These are phyloP conservation scores for Selene dorsalis DNA, from an alignment of 2,797 vertebrate genomes.

Conservation along the genomic window DNA sequence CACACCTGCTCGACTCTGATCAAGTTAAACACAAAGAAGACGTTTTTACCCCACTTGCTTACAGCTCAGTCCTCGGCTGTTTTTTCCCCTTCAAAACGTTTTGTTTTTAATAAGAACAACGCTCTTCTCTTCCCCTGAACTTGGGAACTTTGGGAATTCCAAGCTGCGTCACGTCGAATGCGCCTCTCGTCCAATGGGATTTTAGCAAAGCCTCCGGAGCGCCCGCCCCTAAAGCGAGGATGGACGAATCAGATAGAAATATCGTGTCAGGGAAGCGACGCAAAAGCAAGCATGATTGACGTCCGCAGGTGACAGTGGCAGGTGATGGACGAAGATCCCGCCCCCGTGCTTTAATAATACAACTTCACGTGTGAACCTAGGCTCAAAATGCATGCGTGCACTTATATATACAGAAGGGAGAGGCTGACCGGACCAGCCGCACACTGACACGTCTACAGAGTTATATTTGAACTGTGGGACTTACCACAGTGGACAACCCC, in stretches of 20 bases:
- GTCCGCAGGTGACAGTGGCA: conserved; percentile 79
- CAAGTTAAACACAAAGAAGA: conserved; percentile 7
- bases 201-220: neutral
- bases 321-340: conserved; percentile 57
- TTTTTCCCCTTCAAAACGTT: conserved; percentile 31
- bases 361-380: conserved; percentile 58
- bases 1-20: neutral
- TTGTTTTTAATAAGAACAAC: conserved; percentile 28
- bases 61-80: conserved; percentile 40
- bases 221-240: conserved; percentile 55
- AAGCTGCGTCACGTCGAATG: conserved; percentile 75
- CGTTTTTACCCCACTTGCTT: conserved; percentile 60
- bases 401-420: conserved; percentile 60
- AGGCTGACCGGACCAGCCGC: conserved; percentile 70
- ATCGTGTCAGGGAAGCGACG: conserved; percentile 65
- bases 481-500: conserved; percentile 77
- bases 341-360: conserved; percentile 60
- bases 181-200: conserved; percentile 73
- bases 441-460: conserved; percentile 82
- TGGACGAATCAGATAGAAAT: conserved; percentile 70
- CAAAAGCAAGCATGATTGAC: conserved; percentile 76
- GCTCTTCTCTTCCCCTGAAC: conserved; percentile 72
- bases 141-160: conserved; percentile 86
- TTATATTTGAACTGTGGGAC: conserved; percentile 82
- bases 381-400: conserved; percentile 40